Evolutionary conservation across 2,113 vertebrate genomes (phyloP).

Genomic region (Chionis minor): DNA sequence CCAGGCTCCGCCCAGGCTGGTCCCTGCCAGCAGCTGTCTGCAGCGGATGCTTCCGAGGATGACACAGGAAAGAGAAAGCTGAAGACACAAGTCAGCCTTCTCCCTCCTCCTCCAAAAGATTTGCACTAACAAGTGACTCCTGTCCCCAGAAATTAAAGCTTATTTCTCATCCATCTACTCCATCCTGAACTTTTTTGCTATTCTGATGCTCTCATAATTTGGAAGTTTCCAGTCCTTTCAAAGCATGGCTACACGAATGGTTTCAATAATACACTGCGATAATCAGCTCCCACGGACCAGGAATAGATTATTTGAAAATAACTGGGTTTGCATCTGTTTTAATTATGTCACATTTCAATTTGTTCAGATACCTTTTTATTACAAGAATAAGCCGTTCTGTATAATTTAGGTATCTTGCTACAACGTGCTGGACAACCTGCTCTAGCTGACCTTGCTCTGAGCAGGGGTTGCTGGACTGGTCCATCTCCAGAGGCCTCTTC

Average conservation of each 20-base stretch:
- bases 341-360: not conserved
- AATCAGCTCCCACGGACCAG: not conserved
- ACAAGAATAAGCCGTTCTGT: not conserved
- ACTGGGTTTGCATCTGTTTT: not conserved
- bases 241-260: not conserved
- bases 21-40: not conserved
- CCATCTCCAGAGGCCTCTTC: not conserved
- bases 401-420: not conserved
- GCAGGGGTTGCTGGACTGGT: too few species aligned
- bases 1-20: not conserved
- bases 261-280: not conserved
- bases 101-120: not conserved
- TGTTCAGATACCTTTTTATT: not conserved
- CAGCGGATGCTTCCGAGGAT: fast-evolving
- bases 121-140: not conserved
- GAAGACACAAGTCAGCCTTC: not conserved
- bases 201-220: not conserved
- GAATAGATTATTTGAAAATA: not conserved
- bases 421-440: not conserved
- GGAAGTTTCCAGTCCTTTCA: not conserved
- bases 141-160: not conserved
- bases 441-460: not conserved
- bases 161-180: not conserved
- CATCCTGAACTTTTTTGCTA: not conserved
- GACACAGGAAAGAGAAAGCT: not conserved